Evolutionary conservation across 2,888 invertebrate genomes (phyloP).

Genomic region (Pheosia gnoma): DNA sequence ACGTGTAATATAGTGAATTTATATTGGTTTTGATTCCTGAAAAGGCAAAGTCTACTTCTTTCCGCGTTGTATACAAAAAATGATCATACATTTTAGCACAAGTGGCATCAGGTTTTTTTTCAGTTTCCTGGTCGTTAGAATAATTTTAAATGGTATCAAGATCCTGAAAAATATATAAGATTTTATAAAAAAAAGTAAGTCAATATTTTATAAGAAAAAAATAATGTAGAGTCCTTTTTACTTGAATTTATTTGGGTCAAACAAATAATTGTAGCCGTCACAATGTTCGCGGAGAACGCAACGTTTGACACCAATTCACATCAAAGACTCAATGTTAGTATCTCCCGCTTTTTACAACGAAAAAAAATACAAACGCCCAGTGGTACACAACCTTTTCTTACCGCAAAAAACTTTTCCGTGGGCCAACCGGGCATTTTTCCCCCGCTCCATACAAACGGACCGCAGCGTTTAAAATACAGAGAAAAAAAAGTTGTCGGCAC

Average conservation of each 20-base stretch:
- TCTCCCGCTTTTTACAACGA: constrained; percentile 41
- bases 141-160: too few species aligned
- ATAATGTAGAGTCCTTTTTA: too few species aligned
- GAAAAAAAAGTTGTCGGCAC: constrained; percentile 72
- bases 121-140: too few species aligned
- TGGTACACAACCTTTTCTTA: constrained; percentile 78
- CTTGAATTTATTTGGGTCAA: neutral
- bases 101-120: too few species aligned
- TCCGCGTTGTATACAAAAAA: too few species aligned
- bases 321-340: constrained; percentile 33
- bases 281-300: neutral
- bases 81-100: too few species aligned
- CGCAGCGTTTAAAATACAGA: constrained; percentile 64
- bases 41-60: too few species aligned
- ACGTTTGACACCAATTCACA: constrained; percentile 29
- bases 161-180: too few species aligned
- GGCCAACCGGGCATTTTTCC: constrained; percentile 75
- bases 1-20: too few species aligned
- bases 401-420: constrained; percentile 79
- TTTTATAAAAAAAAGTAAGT: too few species aligned
- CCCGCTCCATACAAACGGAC: constrained; percentile 74
- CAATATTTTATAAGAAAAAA: too few species aligned
- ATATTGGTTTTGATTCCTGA: too few species aligned
- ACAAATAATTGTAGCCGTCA: neutral
- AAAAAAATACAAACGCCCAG: constrained; percentile 44